Evolutionary conservation across 2,888 invertebrate genomes (phyloP), one percentile per base, ranked within the genome.

Genomic region (Desoria tigrina): DNA sequence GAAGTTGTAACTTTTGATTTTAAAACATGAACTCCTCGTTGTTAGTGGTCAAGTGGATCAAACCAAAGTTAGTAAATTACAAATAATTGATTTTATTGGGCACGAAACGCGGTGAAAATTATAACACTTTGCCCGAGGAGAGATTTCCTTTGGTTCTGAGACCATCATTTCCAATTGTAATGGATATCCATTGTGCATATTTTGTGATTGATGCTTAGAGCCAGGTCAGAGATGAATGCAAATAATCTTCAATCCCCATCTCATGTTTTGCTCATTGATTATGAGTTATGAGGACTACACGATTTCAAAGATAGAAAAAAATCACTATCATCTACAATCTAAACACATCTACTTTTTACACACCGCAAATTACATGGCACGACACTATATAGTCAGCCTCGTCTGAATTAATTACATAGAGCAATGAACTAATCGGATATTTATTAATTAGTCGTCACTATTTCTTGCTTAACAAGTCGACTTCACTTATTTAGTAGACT

Each of bases 61-160:
- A 37, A 55, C 24, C 26, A 4, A 23, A 51, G 51, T 24, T 51
- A 61, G 68, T 71, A 68, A 66, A 71, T 68, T 71, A 71, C 66
- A 62, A 67, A 64, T 71, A 71, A 71, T 71, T 71, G 71, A 71
- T 68, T 71, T 71, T 71, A 71, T 71, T 66, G 66, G 54, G 61
- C 71, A 71, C 68, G 71, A 71, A 57, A 28, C 59, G 59, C 60
- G 58, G 61, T 58, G 53, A 62, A 61, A 66, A 60, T 49, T 37
- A 55, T 32, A 55, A 55, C 37, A 32, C 18, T 32, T 42, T 2
- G 42, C 24, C 42, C 14, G 50, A 49, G 21, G 28, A 50, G 50
- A 24, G 60, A 60, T 49, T 26, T 42, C 9, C 24, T 60, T 51
- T 11, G 32, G 51, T n/a, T n/a, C n/a, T 51, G 51, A 18, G 51